Conservation (phyloP, 2,113 vertebrate species). For the Chaenogobius annularis region DNA sequence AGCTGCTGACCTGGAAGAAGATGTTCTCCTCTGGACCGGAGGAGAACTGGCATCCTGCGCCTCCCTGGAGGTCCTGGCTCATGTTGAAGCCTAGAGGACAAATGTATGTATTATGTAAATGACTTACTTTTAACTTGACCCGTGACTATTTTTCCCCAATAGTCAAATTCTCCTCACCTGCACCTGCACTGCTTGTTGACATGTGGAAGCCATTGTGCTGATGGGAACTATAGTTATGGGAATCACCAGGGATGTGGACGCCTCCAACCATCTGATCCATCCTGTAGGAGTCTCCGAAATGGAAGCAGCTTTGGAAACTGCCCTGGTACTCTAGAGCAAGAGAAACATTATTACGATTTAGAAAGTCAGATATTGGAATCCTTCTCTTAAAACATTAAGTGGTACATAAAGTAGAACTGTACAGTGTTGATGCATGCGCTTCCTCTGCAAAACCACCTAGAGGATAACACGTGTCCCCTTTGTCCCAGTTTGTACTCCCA, state of each 20-base stretch:
- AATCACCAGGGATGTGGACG: conserved; percentile 79
- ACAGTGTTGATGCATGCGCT: conserved; percentile 51
- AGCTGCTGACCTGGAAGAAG: conserved; percentile 91
- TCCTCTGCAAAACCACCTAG: conserved; percentile 32
- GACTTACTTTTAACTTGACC: background rate
- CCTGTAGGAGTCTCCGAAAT: conserved; percentile 91
- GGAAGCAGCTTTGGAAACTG: conserved; percentile 94
- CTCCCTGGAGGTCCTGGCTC: conserved; percentile 81
- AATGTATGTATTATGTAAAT: background rate
- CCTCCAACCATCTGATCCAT: conserved; percentile 81
- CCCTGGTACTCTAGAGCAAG: conserved; percentile 89
- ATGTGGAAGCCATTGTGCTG: conserved; percentile 88
- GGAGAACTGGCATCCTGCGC: conserved; percentile 79
- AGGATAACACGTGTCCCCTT: conserved; percentile 45
- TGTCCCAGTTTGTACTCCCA: conserved; percentile 51
- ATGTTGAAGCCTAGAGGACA: conserved; percentile 84
- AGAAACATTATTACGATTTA: conserved; percentile 19
- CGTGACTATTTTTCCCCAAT: background rate
- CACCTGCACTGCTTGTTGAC: conserved; percentile 73
- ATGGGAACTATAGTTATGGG: conserved; percentile 82
- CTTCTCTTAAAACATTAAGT: conserved; percentile 24
- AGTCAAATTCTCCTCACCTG: conserved; percentile 76
- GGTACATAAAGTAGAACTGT: conserved; percentile 42
- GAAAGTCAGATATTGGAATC: conserved; percentile 34
- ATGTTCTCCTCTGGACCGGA: conserved; percentile 84